Evolutionary conservation across 2,113 vertebrate species (phyloP).

Genomic region (Chitala chitala): DNA sequence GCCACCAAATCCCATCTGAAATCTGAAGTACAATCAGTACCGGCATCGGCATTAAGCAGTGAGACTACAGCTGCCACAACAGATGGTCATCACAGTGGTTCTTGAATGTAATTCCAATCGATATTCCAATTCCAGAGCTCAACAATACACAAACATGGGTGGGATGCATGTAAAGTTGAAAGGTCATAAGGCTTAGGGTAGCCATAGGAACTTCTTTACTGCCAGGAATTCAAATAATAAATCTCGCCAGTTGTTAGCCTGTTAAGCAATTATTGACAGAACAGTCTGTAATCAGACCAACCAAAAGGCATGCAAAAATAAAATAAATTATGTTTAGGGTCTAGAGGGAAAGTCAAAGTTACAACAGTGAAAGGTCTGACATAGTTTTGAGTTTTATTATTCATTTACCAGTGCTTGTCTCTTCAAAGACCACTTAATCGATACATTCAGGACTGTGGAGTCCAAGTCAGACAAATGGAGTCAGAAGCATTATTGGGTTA

Average conservation of each 20-base stretch:
- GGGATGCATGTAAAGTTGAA: not conserved
- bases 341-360: not conserved
- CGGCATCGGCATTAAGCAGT: not conserved
- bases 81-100: not conserved
- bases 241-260: not conserved
- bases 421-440: not conserved
- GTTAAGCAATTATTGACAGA: not conserved
- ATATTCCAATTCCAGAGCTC: not conserved
- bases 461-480: too few species aligned
- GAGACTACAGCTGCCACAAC: not conserved
- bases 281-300: not conserved
- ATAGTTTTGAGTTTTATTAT: not conserved
- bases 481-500: too few species aligned
- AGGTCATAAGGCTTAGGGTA: not conserved
- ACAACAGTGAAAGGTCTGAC: not conserved
- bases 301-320: not conserved
- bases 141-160: not conserved
- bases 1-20: too few species aligned
- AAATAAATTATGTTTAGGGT: not conserved
- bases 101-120: too few species aligned
- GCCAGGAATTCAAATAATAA: not conserved
- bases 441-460: too few species aligned
- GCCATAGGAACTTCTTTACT: not conserved
- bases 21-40: not conserved
- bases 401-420: too few species aligned